Conservation (phyloP, 2,797 vertebrate species). For the Gadopsis bispinosus region DNA sequence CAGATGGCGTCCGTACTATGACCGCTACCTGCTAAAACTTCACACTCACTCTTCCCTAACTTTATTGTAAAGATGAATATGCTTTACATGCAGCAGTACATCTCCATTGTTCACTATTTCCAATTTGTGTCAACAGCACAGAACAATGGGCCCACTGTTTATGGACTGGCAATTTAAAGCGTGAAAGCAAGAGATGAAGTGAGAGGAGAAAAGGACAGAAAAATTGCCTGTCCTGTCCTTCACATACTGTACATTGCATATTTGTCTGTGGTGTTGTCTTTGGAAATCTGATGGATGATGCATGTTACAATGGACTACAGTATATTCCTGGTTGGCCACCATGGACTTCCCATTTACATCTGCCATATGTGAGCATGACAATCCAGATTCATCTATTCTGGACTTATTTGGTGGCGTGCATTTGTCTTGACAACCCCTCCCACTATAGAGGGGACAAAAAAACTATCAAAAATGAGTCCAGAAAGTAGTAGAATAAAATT, state of each 20-base stretch:
- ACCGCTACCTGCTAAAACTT: constrained; percentile 71
- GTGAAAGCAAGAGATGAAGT: constrained; percentile 59
- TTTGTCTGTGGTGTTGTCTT: constrained; percentile 65
- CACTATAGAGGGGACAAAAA: not conserved
- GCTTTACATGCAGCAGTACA: constrained; percentile 66
- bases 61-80: constrained; percentile 75
- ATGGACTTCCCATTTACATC: constrained; percentile 19
- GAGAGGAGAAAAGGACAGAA: constrained; percentile 58
- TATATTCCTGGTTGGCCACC: not conserved
- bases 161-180: constrained; percentile 64
- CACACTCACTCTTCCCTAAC: constrained; percentile 54
- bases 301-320: constrained; percentile 1
- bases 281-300: constrained; percentile 40
- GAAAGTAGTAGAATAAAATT: constrained; percentile 21
- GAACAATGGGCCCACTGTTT: constrained; percentile 69
- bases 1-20: constrained; percentile 50
- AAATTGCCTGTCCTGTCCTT: constrained; percentile 71
- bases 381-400: constrained; percentile 16
- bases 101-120: constrained; percentile 68
- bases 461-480: constrained; percentile 15
- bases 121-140: constrained; percentile 72
- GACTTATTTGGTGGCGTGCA: constrained; percentile 2
- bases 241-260: constrained; percentile 65
- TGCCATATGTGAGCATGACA: constrained; percentile 1
- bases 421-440: not conserved